These are phyloP conservation scores for Anticlea derivata DNA, from an alignment of 2,888 invertebrate species.

Conservation along the genomic window DNA sequence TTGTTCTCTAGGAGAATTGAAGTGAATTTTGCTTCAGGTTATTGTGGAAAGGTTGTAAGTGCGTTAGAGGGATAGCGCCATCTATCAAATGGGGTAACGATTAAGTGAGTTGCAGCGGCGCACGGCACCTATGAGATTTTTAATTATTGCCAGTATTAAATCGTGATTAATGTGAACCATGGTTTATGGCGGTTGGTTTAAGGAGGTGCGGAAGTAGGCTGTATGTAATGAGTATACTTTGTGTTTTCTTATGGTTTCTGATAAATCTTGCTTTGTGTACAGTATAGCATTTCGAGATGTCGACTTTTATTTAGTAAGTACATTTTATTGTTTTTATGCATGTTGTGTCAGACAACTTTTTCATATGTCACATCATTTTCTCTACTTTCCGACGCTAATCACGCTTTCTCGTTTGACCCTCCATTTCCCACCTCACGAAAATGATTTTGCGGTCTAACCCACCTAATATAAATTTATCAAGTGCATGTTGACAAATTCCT, in stretches of 20 bases:
- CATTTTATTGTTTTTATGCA: no score
- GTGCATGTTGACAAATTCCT: constrained; percentile 70
- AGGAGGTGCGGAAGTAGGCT: constrained; percentile 15
- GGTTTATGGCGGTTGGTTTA: constrained; percentile 46
- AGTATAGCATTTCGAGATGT: no score
- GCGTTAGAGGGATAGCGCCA: constrained; percentile 53
- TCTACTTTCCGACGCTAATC: constrained; percentile 3
- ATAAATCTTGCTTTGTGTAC: no score
- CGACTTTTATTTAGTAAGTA: no score
- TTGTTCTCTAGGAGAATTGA: constrained; percentile 10
- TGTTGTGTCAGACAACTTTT: no score
- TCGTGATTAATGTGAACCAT: constrained; percentile 63
- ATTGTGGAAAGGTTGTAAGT: constrained; percentile 58
- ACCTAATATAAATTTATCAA: constrained; percentile 69
- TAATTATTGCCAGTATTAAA: constrained; percentile 74
- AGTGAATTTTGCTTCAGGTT: constrained; percentile 10
- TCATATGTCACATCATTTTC: constrained; percentile 6
- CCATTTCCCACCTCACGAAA: constrained; percentile 36
- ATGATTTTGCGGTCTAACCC: constrained; percentile 58
- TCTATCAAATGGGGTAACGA: constrained; percentile 76
- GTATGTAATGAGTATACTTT: constrained; percentile 3
- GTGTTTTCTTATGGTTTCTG: background rate
- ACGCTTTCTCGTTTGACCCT: constrained; percentile 6
- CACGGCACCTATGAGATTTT: constrained; percentile 72
- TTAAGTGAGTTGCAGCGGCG: constrained; percentile 69